phyloP scores from a whole-genome alignment of 2,888 invertebrate species.

The Serrognathus titanus region DNA sequence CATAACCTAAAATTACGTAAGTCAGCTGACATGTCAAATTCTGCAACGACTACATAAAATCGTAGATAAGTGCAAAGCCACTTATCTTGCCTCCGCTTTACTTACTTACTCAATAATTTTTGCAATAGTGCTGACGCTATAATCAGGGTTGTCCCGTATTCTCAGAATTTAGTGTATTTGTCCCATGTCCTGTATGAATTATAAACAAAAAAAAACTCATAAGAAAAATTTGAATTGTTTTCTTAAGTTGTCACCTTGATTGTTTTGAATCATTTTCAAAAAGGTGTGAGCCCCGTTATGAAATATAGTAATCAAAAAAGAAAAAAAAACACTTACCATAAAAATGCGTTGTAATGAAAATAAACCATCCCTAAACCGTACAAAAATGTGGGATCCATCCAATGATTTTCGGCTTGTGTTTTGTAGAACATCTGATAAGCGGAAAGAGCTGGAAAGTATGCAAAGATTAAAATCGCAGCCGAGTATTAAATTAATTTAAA shows the following conservation, averaged over 20 bases:
- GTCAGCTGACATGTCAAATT: too few species aligned
- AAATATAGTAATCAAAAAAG: neutral
- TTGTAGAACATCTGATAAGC: conserved; percentile 93
- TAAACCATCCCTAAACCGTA: conserved; percentile 95
- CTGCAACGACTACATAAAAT: too few species aligned
- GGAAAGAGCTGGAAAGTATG: conserved; percentile 75
- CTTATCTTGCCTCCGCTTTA: too few species aligned
- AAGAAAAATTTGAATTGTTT: neutral
- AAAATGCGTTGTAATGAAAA: conserved; percentile 93
- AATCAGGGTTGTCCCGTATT: too few species aligned
- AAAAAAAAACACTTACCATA: conserved; percentile 73
- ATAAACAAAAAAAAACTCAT: neutral
- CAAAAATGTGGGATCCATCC: conserved; percentile 87
- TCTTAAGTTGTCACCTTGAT: neutral
- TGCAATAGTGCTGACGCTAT: too few species aligned
- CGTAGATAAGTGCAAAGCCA: too few species aligned
- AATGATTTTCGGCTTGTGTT: conserved; percentile 69
- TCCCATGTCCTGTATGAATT: neutral
- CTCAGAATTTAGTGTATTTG: too few species aligned
- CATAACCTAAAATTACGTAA: too few species aligned
- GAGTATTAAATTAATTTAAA: neutral
- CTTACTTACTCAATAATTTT: too few species aligned
- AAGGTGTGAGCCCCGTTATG: neutral
- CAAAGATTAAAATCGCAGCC: conserved; percentile 29
- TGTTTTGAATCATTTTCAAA: neutral